These are phyloP conservation scores for Anhinga anhinga DNA, from an alignment of 2,113 vertebrate genomes.

Conservation along the genomic window DNA sequence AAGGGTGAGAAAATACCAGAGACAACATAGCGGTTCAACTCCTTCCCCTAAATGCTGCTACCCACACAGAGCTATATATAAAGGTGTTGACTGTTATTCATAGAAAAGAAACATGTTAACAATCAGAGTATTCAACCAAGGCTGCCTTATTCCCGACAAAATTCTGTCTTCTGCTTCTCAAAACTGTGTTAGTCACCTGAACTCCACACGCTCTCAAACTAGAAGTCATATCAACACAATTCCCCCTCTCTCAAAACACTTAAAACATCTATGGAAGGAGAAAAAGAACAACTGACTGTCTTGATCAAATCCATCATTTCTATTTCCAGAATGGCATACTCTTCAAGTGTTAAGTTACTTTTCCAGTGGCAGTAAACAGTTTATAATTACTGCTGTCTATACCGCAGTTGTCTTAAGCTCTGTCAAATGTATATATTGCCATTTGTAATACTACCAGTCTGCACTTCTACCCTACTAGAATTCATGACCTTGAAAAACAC, in stretches of 20 bases:
- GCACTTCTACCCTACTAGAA: background rate
- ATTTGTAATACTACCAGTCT: background rate
- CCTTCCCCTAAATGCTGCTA: background rate
- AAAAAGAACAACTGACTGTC: background rate
- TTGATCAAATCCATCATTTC: background rate
- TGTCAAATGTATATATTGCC: background rate
- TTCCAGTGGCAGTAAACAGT: background rate
- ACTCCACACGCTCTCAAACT: background rate
- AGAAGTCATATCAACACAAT: background rate
- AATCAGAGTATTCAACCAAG: background rate
- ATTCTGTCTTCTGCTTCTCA: background rate
- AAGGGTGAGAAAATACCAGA: slow-evolving; percentile 1
- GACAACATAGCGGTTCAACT: background rate
- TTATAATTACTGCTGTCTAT: background rate
- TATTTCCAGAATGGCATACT: background rate
- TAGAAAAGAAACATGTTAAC: background rate
- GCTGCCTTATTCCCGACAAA: background rate
- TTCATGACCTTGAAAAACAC: background rate
- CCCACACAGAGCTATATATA: background rate
- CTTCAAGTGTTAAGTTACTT: background rate
- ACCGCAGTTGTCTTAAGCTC: background rate
- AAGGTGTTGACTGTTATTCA: background rate
- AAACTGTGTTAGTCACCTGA: background rate
- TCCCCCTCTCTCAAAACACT: background rate
- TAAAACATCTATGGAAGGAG: background rate